Evolutionary conservation across 1,140 invertebrate genomes (phyloP), one percentile per base, ranked within the genome.

Genomic region (Brachystomella parvula): DNA sequence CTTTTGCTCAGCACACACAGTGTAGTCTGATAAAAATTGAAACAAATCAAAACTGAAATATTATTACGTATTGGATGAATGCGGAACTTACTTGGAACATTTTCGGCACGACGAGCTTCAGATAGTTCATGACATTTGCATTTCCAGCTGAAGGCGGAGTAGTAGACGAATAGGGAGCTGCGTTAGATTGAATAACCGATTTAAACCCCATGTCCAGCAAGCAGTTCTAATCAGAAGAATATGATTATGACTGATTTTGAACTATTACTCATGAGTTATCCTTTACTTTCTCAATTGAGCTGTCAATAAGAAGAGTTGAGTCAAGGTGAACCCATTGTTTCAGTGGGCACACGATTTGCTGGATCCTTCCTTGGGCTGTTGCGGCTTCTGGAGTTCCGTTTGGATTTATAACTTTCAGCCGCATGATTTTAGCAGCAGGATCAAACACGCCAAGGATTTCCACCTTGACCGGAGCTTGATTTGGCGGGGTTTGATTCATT

Each of bases 361-460:
- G 60, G n/a, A 64, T 31, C 3, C 69, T 60, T n/a, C 62, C 39
- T 29, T 63, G 62, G 0, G 60, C 21, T 1, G 57, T 58, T 32
- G 57, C 28, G 56, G 28, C 32, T 19, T 53, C 17, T 56, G 63
- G 32, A 53, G 3, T 26, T 24, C 49, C 49, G 24, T 89, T 70
- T 15, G 67, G 57, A 59, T 92, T 90, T 1, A 91, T 87, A 0
- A 90, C 89, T 65, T 88, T 81, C 21, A 94, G 79, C 26, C 89
- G 81, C 63, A 92, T 81, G 19, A 85, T 79, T 72, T 89, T 89
- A n/a, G 83, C 83, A 28, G 83, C 78, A 47, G 85, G 82, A 78
- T 93, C 89, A 30, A 90, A 80, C n/a, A 92, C 84, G 19, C 90
- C 90, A 6, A 94, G 79, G 29, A 94, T 89, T 79, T 94, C 90